Conservation (phyloP, 2,888 invertebrate genomes). For the Thalpophila matura region DNA sequence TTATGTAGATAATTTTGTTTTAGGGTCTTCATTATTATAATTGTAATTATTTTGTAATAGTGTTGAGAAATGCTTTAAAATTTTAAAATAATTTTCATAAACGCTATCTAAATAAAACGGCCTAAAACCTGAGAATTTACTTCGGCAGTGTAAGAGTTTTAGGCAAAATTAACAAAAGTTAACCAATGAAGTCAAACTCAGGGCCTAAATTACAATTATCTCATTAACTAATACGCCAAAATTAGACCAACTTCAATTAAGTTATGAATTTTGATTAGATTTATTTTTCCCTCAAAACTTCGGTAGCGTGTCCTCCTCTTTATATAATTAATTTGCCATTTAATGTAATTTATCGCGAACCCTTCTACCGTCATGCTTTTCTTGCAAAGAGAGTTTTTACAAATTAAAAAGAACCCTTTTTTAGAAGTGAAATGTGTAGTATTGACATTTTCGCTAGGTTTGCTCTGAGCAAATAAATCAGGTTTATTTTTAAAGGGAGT, state of each 20-base stretch:
- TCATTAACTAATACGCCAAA: constrained; percentile 54
- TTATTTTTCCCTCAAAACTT: constrained; percentile 70
- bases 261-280: constrained; percentile 77
- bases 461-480: constrained; percentile 53
- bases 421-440: constrained; percentile 44
- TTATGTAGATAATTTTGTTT: background rate
- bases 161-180: constrained; percentile 8
- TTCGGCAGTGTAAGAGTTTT: too few relatives aligned
- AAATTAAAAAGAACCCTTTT: constrained; percentile 57
- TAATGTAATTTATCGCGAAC: constrained; percentile 82
- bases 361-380: constrained; percentile 56
- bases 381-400: constrained; percentile 42
- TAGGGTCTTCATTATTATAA: background rate
- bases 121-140: too few relatives aligned
- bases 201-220: constrained; percentile 45
- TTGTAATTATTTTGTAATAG: background rate
- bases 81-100: too few relatives aligned
- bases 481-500: constrained; percentile 42
- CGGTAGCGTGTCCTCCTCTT: constrained; percentile 71
- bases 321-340: constrained; percentile 84
- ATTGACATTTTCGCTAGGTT: constrained; percentile 57
- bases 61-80: too few relatives aligned
- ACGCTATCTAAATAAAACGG: too few relatives aligned
- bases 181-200: constrained; percentile 13
- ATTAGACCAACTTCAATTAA: constrained; percentile 66